Percentiles rank a stretch among this genome's conserved stretches.
These are phyloP conservation scores for Chloroceryle amazona DNA, from an alignment of 2,797 vertebrate species.

Conservation along the genomic window DNA sequence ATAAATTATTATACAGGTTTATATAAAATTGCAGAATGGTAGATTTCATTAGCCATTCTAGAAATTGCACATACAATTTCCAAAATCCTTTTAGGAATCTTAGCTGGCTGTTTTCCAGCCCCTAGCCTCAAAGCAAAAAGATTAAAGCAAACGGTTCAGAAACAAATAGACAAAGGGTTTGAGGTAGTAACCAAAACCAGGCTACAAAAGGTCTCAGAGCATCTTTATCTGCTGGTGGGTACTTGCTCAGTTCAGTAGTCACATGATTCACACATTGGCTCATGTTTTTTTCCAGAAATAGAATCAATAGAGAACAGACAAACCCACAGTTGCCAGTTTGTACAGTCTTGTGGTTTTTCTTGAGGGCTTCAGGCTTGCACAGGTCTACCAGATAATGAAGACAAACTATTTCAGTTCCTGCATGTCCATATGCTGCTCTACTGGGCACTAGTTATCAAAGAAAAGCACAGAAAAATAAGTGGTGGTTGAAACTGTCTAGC, in stretches of 20 bases:
- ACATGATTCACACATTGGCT: slow-evolving; percentile 76
- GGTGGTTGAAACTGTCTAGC: slow-evolving; percentile 60
- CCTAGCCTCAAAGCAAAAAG: slow-evolving; percentile 8
- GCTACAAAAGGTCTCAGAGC: slow-evolving; percentile 54
- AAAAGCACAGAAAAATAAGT: slow-evolving; percentile 70
- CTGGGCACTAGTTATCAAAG: slow-evolving; percentile 84
- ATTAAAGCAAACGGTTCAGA: slow-evolving; percentile 38
- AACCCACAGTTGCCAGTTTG: slow-evolving; percentile 85
- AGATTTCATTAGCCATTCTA: not conserved
- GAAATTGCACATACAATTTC: not conserved
- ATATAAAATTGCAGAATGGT: not conserved
- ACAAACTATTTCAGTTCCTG: slow-evolving; percentile 91
- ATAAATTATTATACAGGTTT: not conserved
- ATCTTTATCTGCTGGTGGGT: slow-evolving; percentile 43
- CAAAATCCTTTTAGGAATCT: not conserved
- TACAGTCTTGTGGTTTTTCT: slow-evolving; percentile 84
- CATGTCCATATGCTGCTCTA: slow-evolving; percentile 82
- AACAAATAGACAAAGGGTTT: slow-evolving; percentile 15
- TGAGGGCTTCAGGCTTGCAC: slow-evolving; percentile 76
- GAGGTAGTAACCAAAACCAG: slow-evolving; percentile 33
- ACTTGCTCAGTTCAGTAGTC: slow-evolving; percentile 73
- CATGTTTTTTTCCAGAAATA: slow-evolving; percentile 79
- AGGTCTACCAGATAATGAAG: slow-evolving; percentile 85
- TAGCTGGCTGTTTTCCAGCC: not conserved
- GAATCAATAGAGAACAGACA: slow-evolving; percentile 87